Conservation (phyloP, 2,797 vertebrate species). For the Epinephelus malabaricus region DNA sequence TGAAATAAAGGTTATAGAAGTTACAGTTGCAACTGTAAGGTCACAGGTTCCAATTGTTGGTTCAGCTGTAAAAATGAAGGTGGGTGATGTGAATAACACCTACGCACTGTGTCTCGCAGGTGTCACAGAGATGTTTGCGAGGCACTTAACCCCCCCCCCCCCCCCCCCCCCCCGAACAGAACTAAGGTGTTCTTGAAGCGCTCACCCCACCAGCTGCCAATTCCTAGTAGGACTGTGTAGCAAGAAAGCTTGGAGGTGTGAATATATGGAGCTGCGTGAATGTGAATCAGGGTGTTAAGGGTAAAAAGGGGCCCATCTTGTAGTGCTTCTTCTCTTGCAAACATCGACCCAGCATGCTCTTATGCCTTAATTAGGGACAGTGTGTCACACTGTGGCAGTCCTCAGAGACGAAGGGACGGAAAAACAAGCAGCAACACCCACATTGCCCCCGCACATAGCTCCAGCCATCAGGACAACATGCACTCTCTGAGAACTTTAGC, state of each 20-base stretch:
- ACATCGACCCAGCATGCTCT: slow-evolving; percentile 42
- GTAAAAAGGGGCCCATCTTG: neutral
- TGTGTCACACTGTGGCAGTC: slow-evolving; percentile 36
- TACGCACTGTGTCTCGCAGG: slow-evolving; percentile 1
- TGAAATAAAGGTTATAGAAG: slow-evolving; percentile 12
- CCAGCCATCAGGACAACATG: slow-evolving; percentile 32
- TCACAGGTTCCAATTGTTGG: slow-evolving; percentile 25
- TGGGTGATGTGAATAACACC: slow-evolving; percentile 20
- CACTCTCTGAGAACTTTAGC: slow-evolving; percentile 32
- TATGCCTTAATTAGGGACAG: slow-evolving; percentile 57
- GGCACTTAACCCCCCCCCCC: slow-evolving; percentile 21
- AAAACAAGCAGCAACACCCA: slow-evolving; percentile 31
- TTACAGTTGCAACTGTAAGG: slow-evolving; percentile 27
- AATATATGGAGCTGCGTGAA: slow-evolving; percentile 39
- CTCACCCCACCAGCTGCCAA: slow-evolving; percentile 21
- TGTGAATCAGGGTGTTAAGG: slow-evolving; percentile 35
- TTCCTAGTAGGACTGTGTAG: slow-evolving; percentile 2
- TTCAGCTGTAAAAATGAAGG: slow-evolving; percentile 26
- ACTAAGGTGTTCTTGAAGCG: slow-evolving; percentile 32
- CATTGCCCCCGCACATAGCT: neutral
- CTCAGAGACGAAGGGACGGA: slow-evolving; percentile 34
- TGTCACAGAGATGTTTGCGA: slow-evolving; percentile 12
- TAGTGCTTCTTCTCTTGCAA: slow-evolving; percentile 29
- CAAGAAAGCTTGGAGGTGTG: slow-evolving; percentile 24
- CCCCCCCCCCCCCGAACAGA: neutral